A percentile compares a stretch with the other conserved stretches of the same genome.
phyloP scores from a whole-genome alignment of 2,113 vertebrate species.

The Micronisus gabar region DNA sequence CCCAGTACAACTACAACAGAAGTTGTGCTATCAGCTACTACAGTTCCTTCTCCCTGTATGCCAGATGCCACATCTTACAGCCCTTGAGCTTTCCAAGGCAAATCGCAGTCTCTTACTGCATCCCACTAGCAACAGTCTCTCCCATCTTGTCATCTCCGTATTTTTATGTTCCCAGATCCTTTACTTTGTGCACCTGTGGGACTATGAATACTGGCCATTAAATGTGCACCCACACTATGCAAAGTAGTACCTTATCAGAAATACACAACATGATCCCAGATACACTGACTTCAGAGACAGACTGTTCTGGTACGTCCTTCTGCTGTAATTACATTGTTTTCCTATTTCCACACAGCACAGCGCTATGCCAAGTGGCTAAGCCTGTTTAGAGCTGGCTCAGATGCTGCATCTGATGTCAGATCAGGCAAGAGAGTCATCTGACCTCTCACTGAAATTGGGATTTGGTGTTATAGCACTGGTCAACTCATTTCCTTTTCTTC shows the following conservation, averaged over 20 bases:
- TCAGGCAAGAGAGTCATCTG: background rate
- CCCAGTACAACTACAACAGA: background rate
- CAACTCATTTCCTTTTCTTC: background rate
- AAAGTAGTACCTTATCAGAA: background rate
- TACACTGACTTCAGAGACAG: constrained; percentile 11
- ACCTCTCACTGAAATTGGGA: background rate
- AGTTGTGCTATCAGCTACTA: background rate
- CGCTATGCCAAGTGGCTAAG: background rate
- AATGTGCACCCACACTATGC: background rate
- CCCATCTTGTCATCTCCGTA: background rate
- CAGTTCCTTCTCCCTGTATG: background rate
- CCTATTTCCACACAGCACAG: constrained; percentile 10
- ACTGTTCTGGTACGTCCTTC: constrained; percentile 40
- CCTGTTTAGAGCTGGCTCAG: constrained; percentile 15
- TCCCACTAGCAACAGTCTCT: background rate
- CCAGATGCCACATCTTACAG: background rate
- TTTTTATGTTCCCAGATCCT: background rate
- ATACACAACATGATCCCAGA: background rate
- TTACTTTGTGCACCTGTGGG: background rate
- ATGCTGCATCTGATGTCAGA: background rate
- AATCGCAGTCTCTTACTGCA: background rate
- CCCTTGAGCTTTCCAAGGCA: background rate
- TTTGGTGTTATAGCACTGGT: background rate
- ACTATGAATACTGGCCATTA: background rate
- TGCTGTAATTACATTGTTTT: constrained; percentile 29